Conservation (phyloP, 1,140 invertebrate genomes). For the Panagrolaimus sp. region DNA sequence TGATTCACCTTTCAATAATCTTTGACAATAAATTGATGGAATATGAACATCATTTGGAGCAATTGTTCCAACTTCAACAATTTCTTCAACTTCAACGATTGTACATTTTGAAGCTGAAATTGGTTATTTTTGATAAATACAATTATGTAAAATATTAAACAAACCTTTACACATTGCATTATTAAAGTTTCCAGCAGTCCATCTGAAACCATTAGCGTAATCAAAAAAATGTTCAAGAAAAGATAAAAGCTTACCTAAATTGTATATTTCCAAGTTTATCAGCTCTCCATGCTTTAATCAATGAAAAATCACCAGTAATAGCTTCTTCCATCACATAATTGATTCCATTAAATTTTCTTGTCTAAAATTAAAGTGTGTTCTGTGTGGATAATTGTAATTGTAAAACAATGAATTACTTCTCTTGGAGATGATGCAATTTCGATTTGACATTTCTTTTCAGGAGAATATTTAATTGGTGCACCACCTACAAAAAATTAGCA, state of each 20-base stretch:
- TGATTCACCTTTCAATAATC: slow-evolving; percentile 48
- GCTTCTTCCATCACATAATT: slow-evolving; percentile 89
- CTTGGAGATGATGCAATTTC: slow-evolving; percentile 63
- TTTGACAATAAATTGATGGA: slow-evolving; percentile 53
- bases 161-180: slow-evolving; percentile 58
- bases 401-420: slow-evolving; percentile 62
- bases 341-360: slow-evolving; percentile 74
- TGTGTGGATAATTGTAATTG: neutral
- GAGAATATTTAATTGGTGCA: slow-evolving; percentile 81
- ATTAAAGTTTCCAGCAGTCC: slow-evolving; percentile 57
- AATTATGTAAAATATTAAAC: too few species aligned
- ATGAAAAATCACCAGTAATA: slow-evolving; percentile 88
- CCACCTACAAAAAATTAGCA: slow-evolving; percentile 67
- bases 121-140: too few species aligned
- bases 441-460: slow-evolving; percentile 61
- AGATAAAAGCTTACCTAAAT: too few species aligned
- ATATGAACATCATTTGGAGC: slow-evolving; percentile 53
- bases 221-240: slow-evolving; percentile 1
- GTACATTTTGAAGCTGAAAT: slow-evolving; percentile 51
- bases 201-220: too few species aligned
- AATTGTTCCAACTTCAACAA: slow-evolving; percentile 55
- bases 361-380: too few species aligned
- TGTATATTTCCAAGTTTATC: slow-evolving; percentile 85
- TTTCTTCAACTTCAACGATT: slow-evolving; percentile 59
- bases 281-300: slow-evolving; percentile 95